Conservation (phyloP, 2,113 vertebrate species). For the Pangasianodon gigas region DNA sequence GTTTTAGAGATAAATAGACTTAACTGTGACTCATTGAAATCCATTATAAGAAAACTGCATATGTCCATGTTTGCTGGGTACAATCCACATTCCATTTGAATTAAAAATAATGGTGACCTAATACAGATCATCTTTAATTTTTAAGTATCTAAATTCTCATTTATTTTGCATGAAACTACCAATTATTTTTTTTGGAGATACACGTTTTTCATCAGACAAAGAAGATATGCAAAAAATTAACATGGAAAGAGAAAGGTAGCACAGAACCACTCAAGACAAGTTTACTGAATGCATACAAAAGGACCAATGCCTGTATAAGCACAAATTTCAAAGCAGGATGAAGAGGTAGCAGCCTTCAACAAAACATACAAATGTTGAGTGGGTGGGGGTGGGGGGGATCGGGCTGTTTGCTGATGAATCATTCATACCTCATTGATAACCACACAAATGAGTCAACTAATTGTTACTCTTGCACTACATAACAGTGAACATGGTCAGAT, state of each 20-base stretch:
- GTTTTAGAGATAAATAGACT: background rate
- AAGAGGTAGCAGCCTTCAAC: background rate
- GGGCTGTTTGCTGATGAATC: slow-evolving; percentile 28
- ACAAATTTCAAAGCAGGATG: background rate
- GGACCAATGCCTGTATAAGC: background rate
- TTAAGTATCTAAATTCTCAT: background rate
- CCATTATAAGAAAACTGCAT: background rate
- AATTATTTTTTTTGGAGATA: background rate
- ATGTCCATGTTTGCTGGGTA: background rate
- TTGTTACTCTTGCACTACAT: slow-evolving; percentile 19
- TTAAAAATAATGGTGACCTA: background rate
- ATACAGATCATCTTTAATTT: background rate
- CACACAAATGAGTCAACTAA: slow-evolving; percentile 18
- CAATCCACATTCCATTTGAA: background rate
- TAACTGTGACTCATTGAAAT: background rate
- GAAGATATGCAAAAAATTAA: background rate
- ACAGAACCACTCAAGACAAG: background rate
- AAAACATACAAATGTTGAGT: slow-evolving; percentile 41
- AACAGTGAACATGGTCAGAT: background rate
- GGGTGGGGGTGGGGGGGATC: slow-evolving; percentile 19
- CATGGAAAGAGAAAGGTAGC: background rate
- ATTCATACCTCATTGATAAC: slow-evolving; percentile 23
- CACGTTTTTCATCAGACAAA: background rate
- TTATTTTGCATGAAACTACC: background rate
- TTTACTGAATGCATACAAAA: background rate